Evolutionary conservation across 2,113 vertebrate species (phyloP).

Genomic region (Oreamnos americanus): DNA sequence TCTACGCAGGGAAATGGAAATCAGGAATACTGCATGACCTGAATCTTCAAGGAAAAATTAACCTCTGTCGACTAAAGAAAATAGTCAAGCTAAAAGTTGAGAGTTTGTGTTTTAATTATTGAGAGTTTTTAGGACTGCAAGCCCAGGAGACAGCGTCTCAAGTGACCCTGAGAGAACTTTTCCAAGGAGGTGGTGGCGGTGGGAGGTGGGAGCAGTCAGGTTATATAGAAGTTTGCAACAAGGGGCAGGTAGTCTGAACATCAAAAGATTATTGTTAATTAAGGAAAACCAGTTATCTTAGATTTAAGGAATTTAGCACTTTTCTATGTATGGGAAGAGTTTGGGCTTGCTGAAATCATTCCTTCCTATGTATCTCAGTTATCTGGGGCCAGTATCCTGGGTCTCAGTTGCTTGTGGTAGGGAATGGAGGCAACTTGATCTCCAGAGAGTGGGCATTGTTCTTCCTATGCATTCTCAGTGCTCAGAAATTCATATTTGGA

Average conservation of each 20-base stretch:
- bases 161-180: neutral
- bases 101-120: neutral
- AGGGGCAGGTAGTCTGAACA: neutral
- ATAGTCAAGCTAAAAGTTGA: neutral
- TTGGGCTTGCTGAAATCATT: neutral
- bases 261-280: neutral
- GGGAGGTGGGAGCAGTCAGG: neutral
- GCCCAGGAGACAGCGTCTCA: neutral
- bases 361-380: neutral
- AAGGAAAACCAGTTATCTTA: neutral
- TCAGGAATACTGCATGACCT: neutral
- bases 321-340: neutral
- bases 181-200: neutral
- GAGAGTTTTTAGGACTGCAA: neutral
- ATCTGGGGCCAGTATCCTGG: neutral
- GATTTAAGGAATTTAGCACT: neutral
- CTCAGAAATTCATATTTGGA: neutral
- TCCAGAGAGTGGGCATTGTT: neutral
- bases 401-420: neutral
- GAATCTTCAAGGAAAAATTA: neutral
- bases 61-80: neutral
- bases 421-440: neutral
- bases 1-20: neutral
- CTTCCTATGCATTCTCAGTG: neutral
- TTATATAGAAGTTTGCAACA: neutral